Percentiles rank a stretch among this genome's conserved stretches.
phyloP scores from a whole-genome alignment of 2,113 vertebrate genomes.

The Lonchura striata region DNA sequence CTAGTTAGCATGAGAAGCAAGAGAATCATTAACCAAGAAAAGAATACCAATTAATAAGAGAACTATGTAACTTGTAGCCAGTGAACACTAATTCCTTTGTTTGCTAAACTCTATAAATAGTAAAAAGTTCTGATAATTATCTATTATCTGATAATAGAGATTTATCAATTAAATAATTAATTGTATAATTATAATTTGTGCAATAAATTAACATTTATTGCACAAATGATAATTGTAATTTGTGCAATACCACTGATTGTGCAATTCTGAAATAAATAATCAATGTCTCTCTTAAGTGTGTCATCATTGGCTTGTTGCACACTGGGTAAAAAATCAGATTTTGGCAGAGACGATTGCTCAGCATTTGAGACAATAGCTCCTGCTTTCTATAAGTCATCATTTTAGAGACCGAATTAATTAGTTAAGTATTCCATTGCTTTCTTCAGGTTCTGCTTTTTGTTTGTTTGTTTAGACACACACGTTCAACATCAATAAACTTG shows the following conservation, averaged over 20 bases:
- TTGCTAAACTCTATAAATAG: background rate
- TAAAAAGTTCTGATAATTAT: background rate
- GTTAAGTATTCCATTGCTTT: background rate
- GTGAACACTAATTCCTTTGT: background rate
- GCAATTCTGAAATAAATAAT: background rate
- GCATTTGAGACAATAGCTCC: background rate
- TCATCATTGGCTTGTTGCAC: background rate
- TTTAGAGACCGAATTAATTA: background rate
- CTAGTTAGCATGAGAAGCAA: background rate
- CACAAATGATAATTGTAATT: no score
- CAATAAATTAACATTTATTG: no score
- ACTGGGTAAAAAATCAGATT: background rate
- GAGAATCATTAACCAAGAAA: background rate
- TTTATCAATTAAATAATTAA: no score
- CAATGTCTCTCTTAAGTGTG: background rate
- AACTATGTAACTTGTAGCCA: background rate
- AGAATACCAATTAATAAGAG: background rate
- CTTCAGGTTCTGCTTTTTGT: background rate
- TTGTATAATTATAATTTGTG: no score
- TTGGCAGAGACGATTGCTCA: background rate
- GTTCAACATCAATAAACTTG: background rate
- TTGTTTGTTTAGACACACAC: background rate
- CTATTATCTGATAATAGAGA: no score
- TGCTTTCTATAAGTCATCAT: background rate
- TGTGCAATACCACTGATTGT: background rate